Percentiles rank a stretch among this genome's conserved stretches.
Evolutionary conservation across 2,888 invertebrate species (phyloP).

Genomic region (Watsonalla cultraria): DNA sequence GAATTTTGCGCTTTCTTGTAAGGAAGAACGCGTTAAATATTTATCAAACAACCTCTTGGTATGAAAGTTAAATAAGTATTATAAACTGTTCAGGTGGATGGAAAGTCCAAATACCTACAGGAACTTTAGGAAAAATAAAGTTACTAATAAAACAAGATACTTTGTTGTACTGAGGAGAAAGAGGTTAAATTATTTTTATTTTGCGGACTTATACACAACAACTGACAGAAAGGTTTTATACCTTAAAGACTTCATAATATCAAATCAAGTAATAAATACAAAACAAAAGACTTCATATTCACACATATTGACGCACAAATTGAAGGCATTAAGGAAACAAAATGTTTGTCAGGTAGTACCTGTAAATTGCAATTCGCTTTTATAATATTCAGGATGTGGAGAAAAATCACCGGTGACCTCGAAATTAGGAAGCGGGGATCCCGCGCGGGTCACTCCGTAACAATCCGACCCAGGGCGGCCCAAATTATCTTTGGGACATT

Average conservation of each 20-base stretch:
- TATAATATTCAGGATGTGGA: slow-evolving; percentile 56
- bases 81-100: background rate
- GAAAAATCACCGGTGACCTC: slow-evolving; percentile 58
- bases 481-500: slow-evolving; percentile 62
- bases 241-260: too few relatives aligned
- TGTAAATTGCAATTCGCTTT: slow-evolving; percentile 50
- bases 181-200: too few relatives aligned
- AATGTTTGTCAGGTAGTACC: slow-evolving; percentile 48
- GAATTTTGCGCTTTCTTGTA: background rate
- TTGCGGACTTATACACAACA: too few relatives aligned
- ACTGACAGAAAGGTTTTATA: too few relatives aligned
- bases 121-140: too few relatives aligned
- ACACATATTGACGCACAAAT: too few relatives aligned
- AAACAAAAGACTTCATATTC: too few relatives aligned
- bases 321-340: background rate
- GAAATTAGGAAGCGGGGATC: slow-evolving; percentile 45
- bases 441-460: slow-evolving; percentile 51
- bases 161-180: too few relatives aligned
- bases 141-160: too few relatives aligned
- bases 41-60: background rate
- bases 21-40: background rate
- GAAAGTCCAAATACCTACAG: too few relatives aligned
- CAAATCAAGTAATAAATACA: too few relatives aligned
- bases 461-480: slow-evolving; percentile 52
- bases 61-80: background rate